Base-by-base conservation (phyloP, 2,113 vertebrate species). In the Psilopsiagon aurifrons region DNA sequence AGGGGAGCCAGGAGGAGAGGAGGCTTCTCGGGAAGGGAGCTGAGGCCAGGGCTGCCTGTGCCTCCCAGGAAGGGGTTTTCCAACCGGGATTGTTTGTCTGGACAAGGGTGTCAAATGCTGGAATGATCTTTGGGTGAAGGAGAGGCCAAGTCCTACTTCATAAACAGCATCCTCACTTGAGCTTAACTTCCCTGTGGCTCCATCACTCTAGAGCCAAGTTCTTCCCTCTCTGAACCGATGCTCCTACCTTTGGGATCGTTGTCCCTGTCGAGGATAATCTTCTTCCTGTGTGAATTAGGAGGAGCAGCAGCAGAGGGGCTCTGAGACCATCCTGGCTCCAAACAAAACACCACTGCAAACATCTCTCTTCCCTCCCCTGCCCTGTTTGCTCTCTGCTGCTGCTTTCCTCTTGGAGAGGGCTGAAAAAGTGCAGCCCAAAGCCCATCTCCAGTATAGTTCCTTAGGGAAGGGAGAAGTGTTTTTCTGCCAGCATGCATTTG, bases 241-340 rank as follows among this genome's bases (percentile, higher is more conserved):
- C 57, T 77, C 7, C 64, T 86, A 77, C 92, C 59, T 60, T n/a
- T 33, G 4, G 62, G 8, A 1, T 13, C 13, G n/a, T 52, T 6
- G 20, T 59, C 59, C 52, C 49, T 2, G 23, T 3, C 37, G 2
- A 10, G 88, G 79, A 39, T 88, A 69, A 83, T 88, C 83, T 63
- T 1, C 60, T 88, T 88, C 92, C 92, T 64, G 83, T 87, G 92
- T 68, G 73, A 80, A 83, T 83, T 55, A 63, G 88, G 83, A 94
- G 77, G 47, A 73, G 83, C 59, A 60, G 81, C 68, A 31, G 70
- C 77, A 33, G 52, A 83, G 78, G 60, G 92, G 78, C 73, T 74
- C 78, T 49, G 9, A 4, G 47, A 83, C 60, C 92, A 57, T 74
- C 78, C 83, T 0, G 9, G 23, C 78, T 91, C 92, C 83, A 87